phyloP scores from a whole-genome alignment of 2,113 vertebrate genomes.

The Ceyx margarethae region DNA sequence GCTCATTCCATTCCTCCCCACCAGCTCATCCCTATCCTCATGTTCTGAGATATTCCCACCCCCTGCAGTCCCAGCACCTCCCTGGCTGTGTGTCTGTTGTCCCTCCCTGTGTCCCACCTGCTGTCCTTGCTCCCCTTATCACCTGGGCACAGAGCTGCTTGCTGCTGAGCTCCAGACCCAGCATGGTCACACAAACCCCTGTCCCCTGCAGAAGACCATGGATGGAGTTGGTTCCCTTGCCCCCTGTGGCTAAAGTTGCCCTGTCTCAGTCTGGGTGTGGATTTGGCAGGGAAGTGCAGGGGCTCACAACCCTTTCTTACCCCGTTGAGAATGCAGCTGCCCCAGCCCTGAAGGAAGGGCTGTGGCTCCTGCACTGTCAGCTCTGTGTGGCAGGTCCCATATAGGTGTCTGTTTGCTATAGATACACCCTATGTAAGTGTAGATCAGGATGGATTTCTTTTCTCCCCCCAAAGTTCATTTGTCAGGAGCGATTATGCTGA shows the following conservation, averaged over 20 bases:
- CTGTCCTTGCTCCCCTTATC: background rate
- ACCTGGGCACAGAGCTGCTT: background rate
- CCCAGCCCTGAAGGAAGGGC: background rate
- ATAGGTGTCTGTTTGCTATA: background rate
- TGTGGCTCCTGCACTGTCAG: background rate
- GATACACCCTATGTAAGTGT: background rate
- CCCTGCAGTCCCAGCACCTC: background rate
- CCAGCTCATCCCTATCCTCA: background rate
- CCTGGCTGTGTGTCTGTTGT: background rate
- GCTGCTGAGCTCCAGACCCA: background rate
- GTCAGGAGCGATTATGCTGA: background rate
- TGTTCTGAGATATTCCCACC: background rate
- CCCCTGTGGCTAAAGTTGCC: background rate
- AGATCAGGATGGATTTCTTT: background rate
- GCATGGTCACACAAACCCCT: background rate
- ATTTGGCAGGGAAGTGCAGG: background rate
- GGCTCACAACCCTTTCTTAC: background rate
- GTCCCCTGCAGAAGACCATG: background rate
- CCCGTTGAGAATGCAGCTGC: accelerated
- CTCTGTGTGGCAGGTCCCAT: background rate
- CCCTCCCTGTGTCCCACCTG: background rate
- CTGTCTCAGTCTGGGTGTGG: background rate
- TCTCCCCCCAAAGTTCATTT: background rate
- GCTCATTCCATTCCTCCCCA: background rate
- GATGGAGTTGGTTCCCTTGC: background rate